These are phyloP conservation scores for Anastatus disparis DNA, from an alignment of 1,140 invertebrate genomes.

Conservation along the genomic window DNA sequence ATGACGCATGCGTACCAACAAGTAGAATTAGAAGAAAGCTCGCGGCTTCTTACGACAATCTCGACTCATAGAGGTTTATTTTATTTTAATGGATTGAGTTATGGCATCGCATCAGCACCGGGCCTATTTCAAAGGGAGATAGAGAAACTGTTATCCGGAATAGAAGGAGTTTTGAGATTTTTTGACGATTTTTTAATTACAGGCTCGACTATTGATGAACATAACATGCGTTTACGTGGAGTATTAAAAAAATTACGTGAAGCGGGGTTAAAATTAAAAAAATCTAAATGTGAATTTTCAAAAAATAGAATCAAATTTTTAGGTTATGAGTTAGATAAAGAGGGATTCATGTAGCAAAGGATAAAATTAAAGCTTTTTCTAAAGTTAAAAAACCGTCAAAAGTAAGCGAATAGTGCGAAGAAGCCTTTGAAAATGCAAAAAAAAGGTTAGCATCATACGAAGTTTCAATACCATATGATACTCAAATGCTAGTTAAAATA, in stretches of 20 bases:
- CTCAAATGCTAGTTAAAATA: conserved; percentile 1
- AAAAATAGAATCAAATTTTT: too few relatives aligned
- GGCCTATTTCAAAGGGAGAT: too few relatives aligned
- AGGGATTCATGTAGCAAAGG: neutral
- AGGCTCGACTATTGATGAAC: too few relatives aligned
- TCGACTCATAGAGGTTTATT: too few relatives aligned
- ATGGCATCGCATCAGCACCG: conserved; percentile 5
- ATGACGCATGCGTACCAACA: too few relatives aligned
- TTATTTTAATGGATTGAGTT: neutral
- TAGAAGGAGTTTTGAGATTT: neutral
- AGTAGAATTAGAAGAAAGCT: too few relatives aligned
- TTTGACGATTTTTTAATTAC: conserved; percentile 28
- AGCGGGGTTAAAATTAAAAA: neutral
- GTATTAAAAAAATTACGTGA: neutral
- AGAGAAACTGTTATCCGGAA: neutral
- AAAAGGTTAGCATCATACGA: neutral
- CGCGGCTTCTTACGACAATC: too few relatives aligned
- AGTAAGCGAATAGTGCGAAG: neutral
- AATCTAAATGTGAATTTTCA: conserved; percentile 8
- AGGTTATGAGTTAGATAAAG: neutral
- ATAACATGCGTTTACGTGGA: neutral
- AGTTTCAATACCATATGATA: conserved; percentile 20
- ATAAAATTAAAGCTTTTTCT: conserved; percentile 25
- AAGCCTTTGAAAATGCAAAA: conserved; percentile 20
- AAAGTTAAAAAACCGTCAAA: neutral